These are phyloP conservation scores for Chloropsis hardwickii DNA, from an alignment of 2,113 vertebrate genomes.

Conservation along the genomic window DNA sequence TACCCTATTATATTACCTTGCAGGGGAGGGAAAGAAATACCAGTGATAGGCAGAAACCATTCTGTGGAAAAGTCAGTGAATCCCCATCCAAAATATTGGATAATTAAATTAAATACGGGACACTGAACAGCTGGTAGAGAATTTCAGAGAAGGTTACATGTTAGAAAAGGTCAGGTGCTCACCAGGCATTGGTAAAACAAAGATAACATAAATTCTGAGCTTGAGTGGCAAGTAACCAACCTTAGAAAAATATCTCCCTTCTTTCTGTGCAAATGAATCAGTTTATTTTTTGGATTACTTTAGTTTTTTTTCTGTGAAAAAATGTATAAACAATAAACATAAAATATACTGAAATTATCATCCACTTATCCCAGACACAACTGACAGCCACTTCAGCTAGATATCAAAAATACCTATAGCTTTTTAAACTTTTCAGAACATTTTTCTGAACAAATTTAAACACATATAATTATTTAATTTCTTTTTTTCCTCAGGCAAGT, in stretches of 20 bases:
- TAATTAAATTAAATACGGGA: neutral
- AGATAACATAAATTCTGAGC: neutral
- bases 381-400: neutral
- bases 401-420: neutral
- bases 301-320: neutral
- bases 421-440: neutral
- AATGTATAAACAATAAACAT: neutral
- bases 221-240: neutral
- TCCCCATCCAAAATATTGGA: neutral
- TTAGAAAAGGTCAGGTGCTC: neutral
- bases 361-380: neutral
- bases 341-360: neutral
- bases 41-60: neutral
- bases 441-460: neutral
- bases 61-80: neutral
- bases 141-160: neutral
- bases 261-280: neutral
- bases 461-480: neutral
- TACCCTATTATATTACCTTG: neutral
- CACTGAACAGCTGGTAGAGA: neutral
- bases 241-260: neutral
- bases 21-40: neutral
- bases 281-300: neutral
- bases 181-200: neutral
- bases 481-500: slow-evolving; percentile 74